Percentiles rank a stretch among this genome's conserved stretches.
Conservation (phyloP, 1,140 invertebrate species). For the Plectrocnemia conspersa region DNA sequence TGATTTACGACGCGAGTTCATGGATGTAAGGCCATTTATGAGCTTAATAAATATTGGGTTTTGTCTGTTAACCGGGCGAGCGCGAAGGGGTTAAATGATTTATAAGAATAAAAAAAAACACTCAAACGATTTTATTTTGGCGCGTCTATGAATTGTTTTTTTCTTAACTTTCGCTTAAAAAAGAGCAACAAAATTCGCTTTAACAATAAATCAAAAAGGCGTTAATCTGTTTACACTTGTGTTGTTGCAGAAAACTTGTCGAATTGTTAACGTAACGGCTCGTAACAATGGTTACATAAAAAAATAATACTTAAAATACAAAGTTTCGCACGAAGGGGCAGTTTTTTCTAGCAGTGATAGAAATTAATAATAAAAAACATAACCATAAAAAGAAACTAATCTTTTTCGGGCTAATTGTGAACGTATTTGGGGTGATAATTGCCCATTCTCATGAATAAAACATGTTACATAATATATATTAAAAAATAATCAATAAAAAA, state of each 20-base stretch:
- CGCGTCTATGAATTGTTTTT: no score
- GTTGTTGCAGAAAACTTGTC: neutral
- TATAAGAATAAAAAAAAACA: neutral
- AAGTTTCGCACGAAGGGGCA: no score
- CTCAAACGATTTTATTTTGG: neutral
- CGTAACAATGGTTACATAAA: no score
- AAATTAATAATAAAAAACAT: no score
- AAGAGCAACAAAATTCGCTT: no score
- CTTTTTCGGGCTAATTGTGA: slow-evolving; percentile 27
- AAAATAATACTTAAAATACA: no score
- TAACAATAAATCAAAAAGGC: neutral
- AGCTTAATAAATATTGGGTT: slow-evolving; percentile 5
- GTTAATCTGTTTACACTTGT: slow-evolving; percentile 4
- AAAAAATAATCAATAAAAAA: no score
- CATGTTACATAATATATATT: no score
- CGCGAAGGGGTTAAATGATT: neutral
- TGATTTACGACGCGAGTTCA: neutral
- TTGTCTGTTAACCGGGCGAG: neutral
- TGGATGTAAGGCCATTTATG: neutral
- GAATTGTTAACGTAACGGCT: no score
- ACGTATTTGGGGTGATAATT: slow-evolving; percentile 32
- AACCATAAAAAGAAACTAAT: slow-evolving; percentile 19
- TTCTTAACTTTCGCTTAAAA: no score
- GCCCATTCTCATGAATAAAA: slow-evolving; percentile 24
- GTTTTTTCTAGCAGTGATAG: no score